These are phyloP conservation scores for Acleris emargana DNA, from an alignment of 2,888 invertebrate genomes.

Conservation along the genomic window DNA sequence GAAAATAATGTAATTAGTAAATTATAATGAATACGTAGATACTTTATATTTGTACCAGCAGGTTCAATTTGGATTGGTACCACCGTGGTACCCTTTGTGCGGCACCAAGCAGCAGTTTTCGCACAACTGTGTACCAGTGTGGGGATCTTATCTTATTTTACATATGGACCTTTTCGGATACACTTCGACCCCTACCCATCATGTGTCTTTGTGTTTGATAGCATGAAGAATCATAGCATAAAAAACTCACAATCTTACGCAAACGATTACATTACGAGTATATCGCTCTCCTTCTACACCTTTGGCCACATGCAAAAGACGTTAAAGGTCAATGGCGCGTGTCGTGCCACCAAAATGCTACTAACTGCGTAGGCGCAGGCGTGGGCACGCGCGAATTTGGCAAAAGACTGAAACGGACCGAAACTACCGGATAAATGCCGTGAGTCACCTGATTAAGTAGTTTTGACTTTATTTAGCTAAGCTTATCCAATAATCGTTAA, in stretches of 20 bases:
- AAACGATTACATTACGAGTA: background rate
- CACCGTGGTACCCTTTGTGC: too few relatives aligned
- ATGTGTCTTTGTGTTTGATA: too few relatives aligned
- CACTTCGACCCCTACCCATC: too few relatives aligned
- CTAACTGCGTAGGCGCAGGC: slow-evolving; percentile 31
- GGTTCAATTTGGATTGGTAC: too few relatives aligned
- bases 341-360: slow-evolving; percentile 36
- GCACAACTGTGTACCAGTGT: too few relatives aligned
- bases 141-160: too few relatives aligned
- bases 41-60: too few relatives aligned
- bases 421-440: slow-evolving; percentile 28
- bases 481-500: slow-evolving; percentile 15
- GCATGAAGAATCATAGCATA: background rate
- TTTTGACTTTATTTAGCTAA: slow-evolving; percentile 17
- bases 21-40: too few relatives aligned
- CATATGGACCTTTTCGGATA: too few relatives aligned
- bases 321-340: slow-evolving; percentile 37
- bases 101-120: too few relatives aligned
- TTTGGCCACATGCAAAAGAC: slow-evolving; percentile 9
- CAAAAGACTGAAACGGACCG: slow-evolving; percentile 21
- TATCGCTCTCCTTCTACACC: slow-evolving; percentile 7
- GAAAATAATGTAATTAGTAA: too few relatives aligned
- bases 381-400: slow-evolving; percentile 25
- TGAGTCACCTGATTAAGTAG: slow-evolving; percentile 33
- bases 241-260: background rate